phyloP scores from a whole-genome alignment of 2,888 invertebrate species.

The Drosophila prolongata region DNA sequence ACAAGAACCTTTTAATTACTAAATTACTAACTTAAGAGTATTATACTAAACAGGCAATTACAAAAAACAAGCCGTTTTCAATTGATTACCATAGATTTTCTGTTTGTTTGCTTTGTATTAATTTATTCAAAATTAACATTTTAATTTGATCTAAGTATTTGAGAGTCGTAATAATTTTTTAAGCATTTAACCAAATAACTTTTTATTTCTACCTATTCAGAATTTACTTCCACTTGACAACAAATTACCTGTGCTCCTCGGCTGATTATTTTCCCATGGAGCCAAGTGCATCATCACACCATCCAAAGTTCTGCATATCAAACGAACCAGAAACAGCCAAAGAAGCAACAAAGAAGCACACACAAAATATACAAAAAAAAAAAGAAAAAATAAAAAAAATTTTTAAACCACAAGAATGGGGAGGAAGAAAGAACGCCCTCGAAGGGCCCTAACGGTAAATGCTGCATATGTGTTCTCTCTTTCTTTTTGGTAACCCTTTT shows the following conservation, averaged over 20 bases:
- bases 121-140: no score
- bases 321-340: constrained; percentile 27
- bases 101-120: no score
- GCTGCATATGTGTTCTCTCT: constrained; percentile 65
- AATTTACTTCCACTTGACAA: constrained; percentile 16
- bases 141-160: no score
- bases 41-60: no score
- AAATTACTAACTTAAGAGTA: no score
- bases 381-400: constrained; percentile 17
- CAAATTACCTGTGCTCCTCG: constrained; percentile 25
- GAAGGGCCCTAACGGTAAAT: constrained; percentile 69
- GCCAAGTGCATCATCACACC: constrained; percentile 38
- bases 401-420: constrained; percentile 31
- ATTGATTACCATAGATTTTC: no score
- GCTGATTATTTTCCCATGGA: constrained; percentile 35
- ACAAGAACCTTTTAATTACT: no score
- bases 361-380: constrained; percentile 12
- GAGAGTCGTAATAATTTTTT: no score
- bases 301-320: constrained; percentile 35
- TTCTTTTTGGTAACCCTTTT: constrained; percentile 45
- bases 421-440: constrained; percentile 36
- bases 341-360: constrained; percentile 31
- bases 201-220: no score
- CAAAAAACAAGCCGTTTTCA: no score
- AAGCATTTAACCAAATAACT: no score